These are phyloP conservation scores for Climacteris rufus DNA, from an alignment of 2,113 vertebrate genomes.

Conservation along the genomic window DNA sequence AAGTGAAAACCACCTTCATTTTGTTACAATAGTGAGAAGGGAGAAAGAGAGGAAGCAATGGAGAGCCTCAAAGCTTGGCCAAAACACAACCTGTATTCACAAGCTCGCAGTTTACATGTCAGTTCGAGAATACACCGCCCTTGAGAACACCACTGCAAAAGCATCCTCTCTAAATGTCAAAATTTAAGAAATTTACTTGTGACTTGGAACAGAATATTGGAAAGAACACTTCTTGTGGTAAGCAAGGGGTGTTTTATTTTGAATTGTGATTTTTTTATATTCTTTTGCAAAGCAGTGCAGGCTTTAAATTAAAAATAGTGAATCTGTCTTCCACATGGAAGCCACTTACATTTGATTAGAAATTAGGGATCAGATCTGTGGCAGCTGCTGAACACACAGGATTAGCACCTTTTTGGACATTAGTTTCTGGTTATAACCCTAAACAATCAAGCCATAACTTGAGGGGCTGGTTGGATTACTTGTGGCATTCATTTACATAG, in stretches of 20 bases:
- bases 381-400: constrained; percentile 51
- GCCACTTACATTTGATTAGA: not conserved
- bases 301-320: not conserved
- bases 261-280: not conserved
- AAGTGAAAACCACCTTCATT: not conserved
- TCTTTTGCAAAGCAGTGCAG: constrained; percentile 7
- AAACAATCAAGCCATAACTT: constrained; percentile 54
- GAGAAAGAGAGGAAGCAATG: not conserved
- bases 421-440: constrained; percentile 52
- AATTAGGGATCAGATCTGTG: not conserved
- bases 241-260: not conserved
- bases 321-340: not conserved
- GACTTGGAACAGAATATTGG: not conserved
- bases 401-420: constrained; percentile 66
- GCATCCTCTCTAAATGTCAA: not conserved
- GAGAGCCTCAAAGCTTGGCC: not conserved
- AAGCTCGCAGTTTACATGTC: not conserved
- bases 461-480: constrained; percentile 45
- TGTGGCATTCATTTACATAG: constrained; percentile 69
- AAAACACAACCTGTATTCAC: not conserved
- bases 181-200: not conserved
- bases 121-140: not conserved
- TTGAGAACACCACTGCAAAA: not conserved
- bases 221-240: not conserved
- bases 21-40: not conserved